These are phyloP conservation scores for Stratiomys singularior DNA, from an alignment of 2,888 invertebrate species.

Conservation along the genomic window DNA sequence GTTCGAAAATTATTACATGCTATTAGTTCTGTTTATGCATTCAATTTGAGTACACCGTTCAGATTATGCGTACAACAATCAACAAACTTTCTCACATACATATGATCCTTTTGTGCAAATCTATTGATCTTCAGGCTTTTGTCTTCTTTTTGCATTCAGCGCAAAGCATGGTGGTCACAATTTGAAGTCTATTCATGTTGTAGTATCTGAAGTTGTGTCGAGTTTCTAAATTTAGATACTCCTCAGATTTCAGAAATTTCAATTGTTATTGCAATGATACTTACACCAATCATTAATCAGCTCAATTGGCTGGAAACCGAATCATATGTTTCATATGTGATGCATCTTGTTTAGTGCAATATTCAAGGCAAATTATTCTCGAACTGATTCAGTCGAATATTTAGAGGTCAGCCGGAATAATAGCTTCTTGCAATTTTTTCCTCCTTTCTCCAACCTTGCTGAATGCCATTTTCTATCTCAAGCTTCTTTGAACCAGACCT, in stretches of 20 bases:
- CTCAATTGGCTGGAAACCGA: constrained; percentile 3
- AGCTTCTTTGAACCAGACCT: not conserved
- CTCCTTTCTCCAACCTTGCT: not conserved
- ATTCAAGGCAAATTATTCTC: too few relatives aligned
- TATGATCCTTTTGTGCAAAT: not conserved
- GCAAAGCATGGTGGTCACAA: not conserved
- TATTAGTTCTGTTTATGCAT: not conserved
- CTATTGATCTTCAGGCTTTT: not conserved
- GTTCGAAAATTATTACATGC: not conserved
- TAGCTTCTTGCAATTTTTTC: not conserved
- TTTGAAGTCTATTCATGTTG: not conserved
- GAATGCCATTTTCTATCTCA: too few relatives aligned
- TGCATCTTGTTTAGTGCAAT: too few relatives aligned
- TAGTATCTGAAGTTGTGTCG: not conserved
- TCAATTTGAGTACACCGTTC: not conserved
- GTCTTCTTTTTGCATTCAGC: not conserved
- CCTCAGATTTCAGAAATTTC: not conserved
- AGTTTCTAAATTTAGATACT: constrained; percentile 11
- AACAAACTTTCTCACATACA: not conserved
- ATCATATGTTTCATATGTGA: not conserved
- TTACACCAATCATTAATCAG: constrained; percentile 5
- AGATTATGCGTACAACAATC: not conserved
- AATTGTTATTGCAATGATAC: not conserved
- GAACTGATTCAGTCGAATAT: not conserved
- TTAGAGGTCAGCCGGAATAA: not conserved